Percentiles rank a stretch among this genome's conserved stretches.
These are phyloP conservation scores for Hesperophylax magnus DNA, from an alignment of 1,140 invertebrate species.

Conservation along the genomic window DNA sequence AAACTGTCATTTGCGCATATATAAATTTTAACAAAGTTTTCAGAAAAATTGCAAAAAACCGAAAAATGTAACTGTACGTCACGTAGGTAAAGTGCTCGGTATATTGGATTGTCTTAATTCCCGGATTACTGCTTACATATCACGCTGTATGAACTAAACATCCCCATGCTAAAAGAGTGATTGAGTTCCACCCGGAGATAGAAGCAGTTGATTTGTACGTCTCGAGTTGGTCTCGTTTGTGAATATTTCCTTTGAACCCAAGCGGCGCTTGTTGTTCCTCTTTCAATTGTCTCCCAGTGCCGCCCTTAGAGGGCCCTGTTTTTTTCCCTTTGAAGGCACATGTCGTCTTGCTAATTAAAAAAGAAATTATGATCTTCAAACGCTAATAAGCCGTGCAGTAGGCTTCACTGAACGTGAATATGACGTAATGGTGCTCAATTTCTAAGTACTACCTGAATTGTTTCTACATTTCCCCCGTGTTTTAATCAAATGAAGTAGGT, in stretches of 20 bases:
- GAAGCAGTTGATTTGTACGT: constrained; percentile 39
- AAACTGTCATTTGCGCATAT: no score
- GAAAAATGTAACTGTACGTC: no score
- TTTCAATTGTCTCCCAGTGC: constrained; percentile 40
- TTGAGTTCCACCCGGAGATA: constrained; percentile 9
- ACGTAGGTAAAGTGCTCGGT: no score
- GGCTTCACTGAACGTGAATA: constrained; percentile 28
- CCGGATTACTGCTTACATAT: no score
- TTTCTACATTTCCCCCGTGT: no score
- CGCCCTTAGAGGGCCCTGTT: not conserved
- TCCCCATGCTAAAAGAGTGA: not conserved
- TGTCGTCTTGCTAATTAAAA: constrained; percentile 52
- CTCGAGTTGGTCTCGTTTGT: constrained; percentile 44
- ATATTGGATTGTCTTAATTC: no score
- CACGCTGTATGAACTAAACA: no score
- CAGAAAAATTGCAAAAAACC: no score
- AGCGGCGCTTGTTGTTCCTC: constrained; percentile 42
- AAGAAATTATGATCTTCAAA: constrained; percentile 50
- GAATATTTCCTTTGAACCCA: constrained; percentile 33
- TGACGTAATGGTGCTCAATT: constrained; percentile 17
- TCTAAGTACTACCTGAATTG: not conserved
- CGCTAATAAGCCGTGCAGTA: constrained; percentile 42
- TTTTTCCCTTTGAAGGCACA: constrained; percentile 41
- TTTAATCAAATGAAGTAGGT: no score
- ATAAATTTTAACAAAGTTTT: no score